Conservation (phyloP, 30 jellyfish, hydroid and myxozoan genomes). For the Pelagia noctiluca region DNA sequence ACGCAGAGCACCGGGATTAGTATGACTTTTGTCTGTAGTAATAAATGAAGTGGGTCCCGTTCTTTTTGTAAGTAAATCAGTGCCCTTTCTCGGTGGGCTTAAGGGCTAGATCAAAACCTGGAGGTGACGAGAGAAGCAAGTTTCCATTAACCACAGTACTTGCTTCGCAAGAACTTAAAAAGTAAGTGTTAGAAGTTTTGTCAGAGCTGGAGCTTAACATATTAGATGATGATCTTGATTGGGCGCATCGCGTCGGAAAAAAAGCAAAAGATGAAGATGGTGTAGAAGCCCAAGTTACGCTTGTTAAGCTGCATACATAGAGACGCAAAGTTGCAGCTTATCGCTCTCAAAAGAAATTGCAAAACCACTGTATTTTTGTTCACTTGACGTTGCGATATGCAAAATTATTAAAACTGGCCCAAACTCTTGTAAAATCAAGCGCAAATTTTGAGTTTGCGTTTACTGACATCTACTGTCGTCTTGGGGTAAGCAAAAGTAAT, state of each 20-base stretch:
- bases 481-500: background rate
- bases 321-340: background rate
- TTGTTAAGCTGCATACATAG: conserved; percentile 4
- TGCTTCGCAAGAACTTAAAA: conserved; percentile 24
- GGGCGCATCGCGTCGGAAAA: conserved; percentile 28
- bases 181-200: conserved; percentile 33
- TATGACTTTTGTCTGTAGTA: too few species aligned
- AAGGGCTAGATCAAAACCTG: too few species aligned
- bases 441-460: background rate
- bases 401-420: background rate
- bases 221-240: conserved; percentile 10
- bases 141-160: too few species aligned
- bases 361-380: background rate
- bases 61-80: too few species aligned
- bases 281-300: background rate
- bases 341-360: background rate
- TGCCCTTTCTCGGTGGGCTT: too few species aligned
- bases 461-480: background rate
- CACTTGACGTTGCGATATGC: background rate
- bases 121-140: conserved; percentile 22
- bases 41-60: too few species aligned
- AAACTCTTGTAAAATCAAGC: background rate
- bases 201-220: conserved; percentile 29
- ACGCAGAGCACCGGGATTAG: too few species aligned
- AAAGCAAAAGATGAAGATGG: background rate